These are phyloP conservation scores for Penelope pileata DNA, from an alignment of 2,113 vertebrate species.

Conservation along the genomic window DNA sequence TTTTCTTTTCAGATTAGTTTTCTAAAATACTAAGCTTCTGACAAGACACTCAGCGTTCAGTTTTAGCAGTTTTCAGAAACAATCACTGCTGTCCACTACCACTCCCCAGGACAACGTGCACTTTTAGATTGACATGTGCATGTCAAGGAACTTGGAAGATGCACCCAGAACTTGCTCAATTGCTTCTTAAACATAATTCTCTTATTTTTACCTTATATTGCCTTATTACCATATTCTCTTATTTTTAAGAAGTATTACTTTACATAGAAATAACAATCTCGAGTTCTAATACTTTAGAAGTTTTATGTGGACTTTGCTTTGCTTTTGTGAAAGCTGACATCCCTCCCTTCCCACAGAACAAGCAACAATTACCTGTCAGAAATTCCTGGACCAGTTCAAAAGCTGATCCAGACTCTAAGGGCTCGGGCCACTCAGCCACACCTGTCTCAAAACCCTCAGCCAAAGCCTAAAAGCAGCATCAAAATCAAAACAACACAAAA, in stretches of 20 bases:
- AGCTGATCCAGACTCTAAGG: constrained; percentile 80
- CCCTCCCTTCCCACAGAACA: background rate
- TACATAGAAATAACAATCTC: background rate
- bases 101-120: background rate
- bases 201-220: background rate
- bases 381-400: constrained; percentile 84
- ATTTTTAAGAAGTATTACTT: background rate
- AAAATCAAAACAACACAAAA: background rate
- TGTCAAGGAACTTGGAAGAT: background rate
- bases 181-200: background rate
- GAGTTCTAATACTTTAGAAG: background rate
- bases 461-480: constrained; percentile 78
- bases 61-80: background rate
- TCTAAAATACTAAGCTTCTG: background rate
- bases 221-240: background rate
- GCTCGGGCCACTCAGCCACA: constrained; percentile 89
- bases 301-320: background rate
- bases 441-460: constrained; percentile 86
- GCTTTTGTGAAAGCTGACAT: background rate
- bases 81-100: background rate
- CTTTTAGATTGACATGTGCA: accelerated
- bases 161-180: background rate
- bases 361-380: constrained; percentile 81
- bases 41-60: background rate
- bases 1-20: background rate